Conservation (phyloP, 1,140 invertebrate genomes). For the Chymomyza costata region DNA sequence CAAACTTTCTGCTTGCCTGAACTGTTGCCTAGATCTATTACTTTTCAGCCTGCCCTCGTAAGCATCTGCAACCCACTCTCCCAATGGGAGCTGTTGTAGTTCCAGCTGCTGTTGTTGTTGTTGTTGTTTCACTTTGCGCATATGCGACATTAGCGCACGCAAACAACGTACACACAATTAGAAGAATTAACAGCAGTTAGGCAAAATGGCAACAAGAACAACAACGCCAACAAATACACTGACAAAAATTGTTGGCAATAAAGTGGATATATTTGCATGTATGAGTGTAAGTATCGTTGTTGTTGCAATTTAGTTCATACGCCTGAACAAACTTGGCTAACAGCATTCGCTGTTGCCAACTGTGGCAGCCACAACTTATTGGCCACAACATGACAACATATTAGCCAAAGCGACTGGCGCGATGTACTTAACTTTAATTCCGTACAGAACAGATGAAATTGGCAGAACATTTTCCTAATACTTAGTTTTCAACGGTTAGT, state of each 20-base stretch:
- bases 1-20: no score
- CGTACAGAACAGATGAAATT: no score
- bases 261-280: background rate
- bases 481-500: no score
- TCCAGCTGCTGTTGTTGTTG: slow-evolving; percentile 18
- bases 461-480: no score
- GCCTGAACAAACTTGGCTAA: slow-evolving; percentile 2
- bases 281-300: slow-evolving; percentile 6
- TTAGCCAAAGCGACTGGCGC: slow-evolving; percentile 70
- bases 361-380: slow-evolving; percentile 60
- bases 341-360: slow-evolving; percentile 6
- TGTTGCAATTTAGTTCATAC: slow-evolving; percentile 58
- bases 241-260: slow-evolving; percentile 41
- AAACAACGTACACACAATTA: slow-evolving; percentile 71
- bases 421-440: no score
- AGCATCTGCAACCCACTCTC: slow-evolving; percentile 3
- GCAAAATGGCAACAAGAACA: slow-evolving; percentile 37
- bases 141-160: slow-evolving; percentile 70
- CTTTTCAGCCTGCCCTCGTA: slow-evolving; percentile 7
- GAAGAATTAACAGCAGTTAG: slow-evolving; percentile 71
- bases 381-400: slow-evolving; percentile 71
- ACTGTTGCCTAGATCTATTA: no score
- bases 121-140: slow-evolving; percentile 42
- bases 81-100: slow-evolving; percentile 5
- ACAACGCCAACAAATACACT: slow-evolving; percentile 5